Conservation (phyloP, 2,113 vertebrate genomes). For the Heptranchias perlo region DNA sequence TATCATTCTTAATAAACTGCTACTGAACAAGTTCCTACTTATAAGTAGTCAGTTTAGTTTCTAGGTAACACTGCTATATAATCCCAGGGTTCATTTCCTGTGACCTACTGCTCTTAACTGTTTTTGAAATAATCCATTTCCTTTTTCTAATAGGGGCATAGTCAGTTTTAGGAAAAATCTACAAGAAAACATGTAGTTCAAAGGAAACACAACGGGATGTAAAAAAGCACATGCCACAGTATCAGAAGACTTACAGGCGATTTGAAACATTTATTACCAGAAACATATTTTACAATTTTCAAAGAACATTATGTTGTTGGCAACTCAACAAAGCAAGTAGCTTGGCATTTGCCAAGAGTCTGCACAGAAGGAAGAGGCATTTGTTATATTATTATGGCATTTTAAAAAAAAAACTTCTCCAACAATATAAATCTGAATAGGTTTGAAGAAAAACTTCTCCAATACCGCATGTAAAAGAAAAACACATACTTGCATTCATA, state of each 20-base stretch:
- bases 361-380: background rate
- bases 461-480: background rate
- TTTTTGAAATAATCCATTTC: background rate
- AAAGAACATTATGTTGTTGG: background rate
- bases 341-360: background rate
- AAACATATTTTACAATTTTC: slow-evolving; percentile 18
- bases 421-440: background rate
- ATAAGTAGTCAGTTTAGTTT: too few species aligned
- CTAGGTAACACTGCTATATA: background rate
- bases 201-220: background rate
- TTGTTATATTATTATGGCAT: background rate
- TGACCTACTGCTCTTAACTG: background rate
- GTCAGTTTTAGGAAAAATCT: background rate
- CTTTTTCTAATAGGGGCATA: background rate
- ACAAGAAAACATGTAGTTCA: background rate
- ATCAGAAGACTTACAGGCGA: background rate
- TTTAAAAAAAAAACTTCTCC: background rate
- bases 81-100: background rate
- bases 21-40: background rate
- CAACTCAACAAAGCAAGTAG: slow-evolving; percentile 32
- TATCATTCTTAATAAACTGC: background rate
- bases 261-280: slow-evolving; percentile 14
- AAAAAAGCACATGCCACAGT: background rate
- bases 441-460: background rate
- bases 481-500: background rate